phyloP scores from a whole-genome alignment of 2,888 invertebrate genomes.

The Dicycla oo region DNA sequence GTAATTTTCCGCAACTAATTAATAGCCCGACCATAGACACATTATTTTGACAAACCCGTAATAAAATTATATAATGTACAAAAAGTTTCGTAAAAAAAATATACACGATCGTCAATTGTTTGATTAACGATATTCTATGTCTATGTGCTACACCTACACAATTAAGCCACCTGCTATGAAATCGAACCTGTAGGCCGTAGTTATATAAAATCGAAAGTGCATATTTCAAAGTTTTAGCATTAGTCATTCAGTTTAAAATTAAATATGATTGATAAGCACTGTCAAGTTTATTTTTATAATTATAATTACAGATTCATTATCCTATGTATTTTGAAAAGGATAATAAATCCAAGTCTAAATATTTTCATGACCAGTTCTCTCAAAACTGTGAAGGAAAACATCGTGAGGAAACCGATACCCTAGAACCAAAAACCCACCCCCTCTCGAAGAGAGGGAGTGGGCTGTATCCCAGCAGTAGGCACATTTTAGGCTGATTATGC shows the following conservation, averaged over 20 bases:
- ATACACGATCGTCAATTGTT: not conserved
- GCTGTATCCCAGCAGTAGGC: too few relatives aligned
- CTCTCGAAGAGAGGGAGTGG: too few relatives aligned
- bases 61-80: too few relatives aligned
- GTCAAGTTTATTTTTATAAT: conserved; percentile 13
- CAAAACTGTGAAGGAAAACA: too few relatives aligned
- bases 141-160: conserved; percentile 1
- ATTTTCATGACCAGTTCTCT: too few relatives aligned
- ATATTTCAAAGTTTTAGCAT: conserved; percentile 8
- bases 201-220: conserved; percentile 53
- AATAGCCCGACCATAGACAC: too few relatives aligned
- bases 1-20: too few relatives aligned
- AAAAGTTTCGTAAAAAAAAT: not conserved
- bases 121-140: conserved; percentile 12
- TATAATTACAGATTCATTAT: not conserved
- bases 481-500: too few relatives aligned
- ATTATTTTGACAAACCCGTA: too few relatives aligned
- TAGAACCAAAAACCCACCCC: too few relatives aligned
- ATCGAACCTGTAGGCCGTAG: not conserved
- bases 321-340: not conserved
- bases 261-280: conserved; percentile 20
- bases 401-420: too few relatives aligned
- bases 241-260: conserved; percentile 6
- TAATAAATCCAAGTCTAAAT: not conserved
- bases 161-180: not conserved